These are phyloP conservation scores for Nymphicus hollandicus DNA, from an alignment of 2,113 vertebrate genomes.

Conservation along the genomic window DNA sequence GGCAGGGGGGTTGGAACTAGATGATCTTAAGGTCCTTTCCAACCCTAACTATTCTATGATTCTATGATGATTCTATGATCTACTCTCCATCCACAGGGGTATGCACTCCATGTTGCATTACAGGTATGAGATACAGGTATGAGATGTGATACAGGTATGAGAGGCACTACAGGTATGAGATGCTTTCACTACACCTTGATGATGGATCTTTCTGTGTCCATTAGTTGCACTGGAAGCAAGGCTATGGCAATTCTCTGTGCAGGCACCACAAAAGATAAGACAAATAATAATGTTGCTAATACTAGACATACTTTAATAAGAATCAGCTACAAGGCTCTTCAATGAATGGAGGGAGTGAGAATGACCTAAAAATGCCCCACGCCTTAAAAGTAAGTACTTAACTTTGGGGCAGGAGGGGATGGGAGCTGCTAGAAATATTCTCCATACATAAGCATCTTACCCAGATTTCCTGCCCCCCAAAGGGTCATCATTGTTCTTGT, in stretches of 20 bases:
- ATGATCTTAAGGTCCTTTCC: no score
- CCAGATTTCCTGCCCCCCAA: no score
- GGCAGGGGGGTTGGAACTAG: no score
- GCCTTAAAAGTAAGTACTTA: neutral
- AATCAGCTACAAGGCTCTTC: neutral
- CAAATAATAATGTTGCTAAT: neutral
- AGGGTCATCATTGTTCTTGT: neutral
- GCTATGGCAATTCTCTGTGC: neutral
- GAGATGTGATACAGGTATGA: no score
- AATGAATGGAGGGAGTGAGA: neutral
- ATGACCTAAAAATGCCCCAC: neutral
- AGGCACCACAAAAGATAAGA: neutral
- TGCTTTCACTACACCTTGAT: neutral
- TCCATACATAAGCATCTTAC: neutral
- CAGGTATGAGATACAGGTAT: neutral
- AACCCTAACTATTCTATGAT: no score
- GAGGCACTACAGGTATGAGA: no score
- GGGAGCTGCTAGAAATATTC: neutral
- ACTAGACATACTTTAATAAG: neutral
- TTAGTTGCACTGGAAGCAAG: neutral
- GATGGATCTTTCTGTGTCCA: neutral
- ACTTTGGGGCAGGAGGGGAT: accelerated
- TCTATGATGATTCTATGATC: no score
- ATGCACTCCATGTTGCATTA: neutral
- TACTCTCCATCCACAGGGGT: neutral